These are phyloP conservation scores for Ctenodactylus gundi DNA, from an alignment of 2,113 vertebrate species.

Conservation along the genomic window DNA sequence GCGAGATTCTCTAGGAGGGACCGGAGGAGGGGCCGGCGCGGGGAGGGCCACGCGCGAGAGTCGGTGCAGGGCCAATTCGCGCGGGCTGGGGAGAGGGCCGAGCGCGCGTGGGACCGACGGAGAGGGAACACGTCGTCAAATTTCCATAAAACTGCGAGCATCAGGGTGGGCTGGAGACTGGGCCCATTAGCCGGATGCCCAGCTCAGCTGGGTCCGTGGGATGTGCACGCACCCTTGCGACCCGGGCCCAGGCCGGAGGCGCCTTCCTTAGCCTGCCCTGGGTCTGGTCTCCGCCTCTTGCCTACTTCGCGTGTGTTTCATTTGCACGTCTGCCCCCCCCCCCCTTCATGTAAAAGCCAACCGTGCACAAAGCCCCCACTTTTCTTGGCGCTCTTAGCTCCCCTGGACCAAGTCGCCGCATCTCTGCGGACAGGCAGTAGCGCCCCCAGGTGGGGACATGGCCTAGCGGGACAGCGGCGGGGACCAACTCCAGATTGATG, in stretches of 20 bases:
- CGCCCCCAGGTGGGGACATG: conserved; percentile 30
- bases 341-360: neutral
- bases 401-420: neutral
- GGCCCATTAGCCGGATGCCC: neutral
- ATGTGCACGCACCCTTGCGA: neutral
- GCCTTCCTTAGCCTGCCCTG: neutral
- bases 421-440: neutral
- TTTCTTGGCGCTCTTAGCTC: neutral
- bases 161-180: neutral
- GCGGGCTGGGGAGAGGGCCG: neutral
- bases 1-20: conserved; percentile 6
- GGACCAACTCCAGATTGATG: neutral
- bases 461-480: neutral
- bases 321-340: conserved; percentile 17
- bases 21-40: neutral
- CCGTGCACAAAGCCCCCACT: conserved; percentile 38
- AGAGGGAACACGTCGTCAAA: conserved; percentile 40
- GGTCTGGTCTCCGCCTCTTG: neutral
- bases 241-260: neutral
- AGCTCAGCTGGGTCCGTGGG: neutral
- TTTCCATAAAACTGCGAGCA: conserved; percentile 35
- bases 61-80: neutral
- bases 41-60: neutral
- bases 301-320: neutral
- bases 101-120: neutral